Evolutionary conservation across 2,797 vertebrate genomes (phyloP), one percentile per base, ranked within the genome.

Genomic region (Sorex maritimensis): DNA sequence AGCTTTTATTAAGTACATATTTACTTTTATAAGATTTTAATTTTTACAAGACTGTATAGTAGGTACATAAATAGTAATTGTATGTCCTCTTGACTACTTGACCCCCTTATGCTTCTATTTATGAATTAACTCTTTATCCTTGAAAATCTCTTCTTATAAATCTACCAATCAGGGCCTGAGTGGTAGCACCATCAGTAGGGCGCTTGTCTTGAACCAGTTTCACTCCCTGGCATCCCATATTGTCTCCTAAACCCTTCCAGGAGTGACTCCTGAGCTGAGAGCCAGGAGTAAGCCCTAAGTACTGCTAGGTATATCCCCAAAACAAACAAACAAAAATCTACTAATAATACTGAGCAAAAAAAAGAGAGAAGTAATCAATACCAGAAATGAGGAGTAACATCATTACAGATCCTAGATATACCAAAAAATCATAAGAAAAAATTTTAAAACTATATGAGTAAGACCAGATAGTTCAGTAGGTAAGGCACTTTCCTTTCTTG

Each of bases 351-450:
- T 38, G 5, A 87, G 26, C 24, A 87, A 28, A 24, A 82, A 38
- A 82, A 74, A 68, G 65, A 75, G 30, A 19, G 19, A 78, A 28
- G 81, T 26, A 19, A 81, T 68, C 46, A 74, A 6, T n/a, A 68
- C 67, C 77, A 92, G 49, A 24, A 88, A 88, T 77, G n/a, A 92
- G 71, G 69, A 12, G 28, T 38, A 9, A 69, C 52, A 88, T 82
- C 49, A 82, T 24, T 87, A 75, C 17, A 77, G 78, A 82, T 61
- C 49, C 34, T 34, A 67, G 49, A 88, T 24, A 88, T 41, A 77
- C 26, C 30, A 77, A 74, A 87, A 14, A 14, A 34, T 24, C 72
- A 81, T 68, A 68, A 81, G 77, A 92, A 69, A 71, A 61, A 77
- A 61, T 49, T 81, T 72, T 19, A 52, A 61, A 8, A 34, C 75